These are phyloP conservation scores for Dromiciops gliroides DNA, from an alignment of 2,113 vertebrate species.

Conservation along the genomic window DNA sequence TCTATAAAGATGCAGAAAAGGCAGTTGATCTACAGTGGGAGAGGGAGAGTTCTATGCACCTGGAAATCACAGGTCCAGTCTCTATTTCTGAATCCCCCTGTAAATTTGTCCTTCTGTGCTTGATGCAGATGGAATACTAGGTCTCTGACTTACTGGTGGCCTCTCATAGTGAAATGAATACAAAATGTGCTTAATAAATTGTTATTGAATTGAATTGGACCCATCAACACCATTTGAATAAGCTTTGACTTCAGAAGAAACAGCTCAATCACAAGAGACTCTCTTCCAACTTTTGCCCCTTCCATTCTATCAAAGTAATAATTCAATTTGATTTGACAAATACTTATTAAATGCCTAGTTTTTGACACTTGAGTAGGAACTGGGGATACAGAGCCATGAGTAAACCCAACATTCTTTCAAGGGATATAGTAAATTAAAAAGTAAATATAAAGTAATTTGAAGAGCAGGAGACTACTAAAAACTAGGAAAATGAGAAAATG, in stretches of 20 bases:
- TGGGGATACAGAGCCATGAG: not conserved
- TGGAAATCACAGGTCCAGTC: not conserved
- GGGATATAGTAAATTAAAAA: not conserved
- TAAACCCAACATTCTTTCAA: not conserved
- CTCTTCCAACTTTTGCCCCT: not conserved
- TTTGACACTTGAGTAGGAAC: not conserved
- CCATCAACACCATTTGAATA: not conserved
- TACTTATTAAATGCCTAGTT: not conserved
- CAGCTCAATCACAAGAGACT: not conserved
- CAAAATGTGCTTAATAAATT: not conserved
- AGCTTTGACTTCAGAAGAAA: not conserved
- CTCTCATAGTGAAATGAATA: not conserved
- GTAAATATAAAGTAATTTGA: not conserved
- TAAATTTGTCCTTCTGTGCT: not conserved
- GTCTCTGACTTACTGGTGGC: not conserved
- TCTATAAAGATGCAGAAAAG: not conserved
- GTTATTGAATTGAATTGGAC: not conserved
- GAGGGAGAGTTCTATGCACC: not conserved
- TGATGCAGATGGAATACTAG: not conserved
- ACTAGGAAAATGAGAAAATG: not conserved
- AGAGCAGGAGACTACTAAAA: not conserved
- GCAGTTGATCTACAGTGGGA: not conserved
- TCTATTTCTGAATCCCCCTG: not conserved
- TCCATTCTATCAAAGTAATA: not conserved
- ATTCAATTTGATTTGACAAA: not conserved